These are phyloP conservation scores for Corythoichthys intestinalis DNA, from an alignment of 2,113 vertebrate species.

Conservation along the genomic window DNA sequence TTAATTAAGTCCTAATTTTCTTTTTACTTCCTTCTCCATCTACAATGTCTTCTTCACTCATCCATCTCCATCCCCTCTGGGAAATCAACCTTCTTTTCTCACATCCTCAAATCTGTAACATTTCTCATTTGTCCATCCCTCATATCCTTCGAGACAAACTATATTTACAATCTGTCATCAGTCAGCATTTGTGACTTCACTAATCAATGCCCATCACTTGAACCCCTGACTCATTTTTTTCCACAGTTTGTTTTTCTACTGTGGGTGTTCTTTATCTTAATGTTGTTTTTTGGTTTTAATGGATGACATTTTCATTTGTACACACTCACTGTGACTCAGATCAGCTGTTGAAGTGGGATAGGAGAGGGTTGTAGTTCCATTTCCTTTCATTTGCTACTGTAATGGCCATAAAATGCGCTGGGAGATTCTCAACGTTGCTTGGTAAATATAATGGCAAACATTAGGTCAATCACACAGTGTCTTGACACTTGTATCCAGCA, in stretches of 20 bases:
- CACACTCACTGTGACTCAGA: constrained; percentile 44
- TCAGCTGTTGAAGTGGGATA: constrained; percentile 39
- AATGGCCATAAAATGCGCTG: background rate
- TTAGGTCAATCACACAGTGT: background rate
- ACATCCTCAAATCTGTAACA: constrained; percentile 18
- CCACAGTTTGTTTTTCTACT: background rate
- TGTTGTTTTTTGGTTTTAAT: background rate
- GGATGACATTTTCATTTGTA: constrained; percentile 25
- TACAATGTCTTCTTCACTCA: constrained; percentile 33
- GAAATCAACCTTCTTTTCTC: constrained; percentile 53
- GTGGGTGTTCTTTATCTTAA: background rate
- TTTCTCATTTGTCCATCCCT: constrained; percentile 27
- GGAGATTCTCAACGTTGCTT: background rate
- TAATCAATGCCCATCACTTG: constrained; percentile 27
- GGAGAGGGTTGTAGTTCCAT: constrained; percentile 37
- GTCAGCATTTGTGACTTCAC: constrained; percentile 20
- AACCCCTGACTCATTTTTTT: background rate
- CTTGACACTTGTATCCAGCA: background rate
- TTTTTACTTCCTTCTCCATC: constrained; percentile 25
- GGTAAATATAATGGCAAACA: background rate
- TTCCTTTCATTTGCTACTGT: constrained; percentile 22
- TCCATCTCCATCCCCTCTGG: constrained; percentile 37
- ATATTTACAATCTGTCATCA: constrained; percentile 34
- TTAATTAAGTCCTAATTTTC: constrained; percentile 48
- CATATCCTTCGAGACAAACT: constrained; percentile 26